A percentile compares a stretch with the other conserved stretches of the same genome.
phyloP scores from a whole-genome alignment of 2,888 invertebrate species.

The Dicycla oo region DNA sequence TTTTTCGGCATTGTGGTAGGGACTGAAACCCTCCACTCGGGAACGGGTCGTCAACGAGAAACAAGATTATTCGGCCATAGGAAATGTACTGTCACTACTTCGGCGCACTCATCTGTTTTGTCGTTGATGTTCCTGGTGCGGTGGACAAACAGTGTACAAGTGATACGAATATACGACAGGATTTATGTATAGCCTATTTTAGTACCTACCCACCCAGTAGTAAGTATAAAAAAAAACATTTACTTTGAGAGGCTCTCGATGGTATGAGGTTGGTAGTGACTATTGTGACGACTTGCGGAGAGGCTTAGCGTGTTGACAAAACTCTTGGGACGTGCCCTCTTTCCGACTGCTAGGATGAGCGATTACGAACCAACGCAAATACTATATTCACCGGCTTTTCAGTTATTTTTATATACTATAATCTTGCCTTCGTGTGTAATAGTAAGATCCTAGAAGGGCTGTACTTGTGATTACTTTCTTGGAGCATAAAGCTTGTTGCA shows the following conservation, averaged over 20 bases:
- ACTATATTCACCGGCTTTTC: constrained; percentile 49
- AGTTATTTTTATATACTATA: constrained; percentile 46
- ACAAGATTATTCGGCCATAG: too few species aligned
- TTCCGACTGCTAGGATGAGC: constrained; percentile 67
- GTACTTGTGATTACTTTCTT: not conserved
- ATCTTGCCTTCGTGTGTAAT: not conserved
- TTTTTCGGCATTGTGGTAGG: not conserved
- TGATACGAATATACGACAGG: not conserved
- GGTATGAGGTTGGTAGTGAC: constrained; percentile 57
- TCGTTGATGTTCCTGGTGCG: too few species aligned
- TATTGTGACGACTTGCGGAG: constrained; percentile 66
- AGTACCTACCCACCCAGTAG: constrained; percentile 7
- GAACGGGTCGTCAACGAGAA: too few species aligned
- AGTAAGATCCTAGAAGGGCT: not conserved
- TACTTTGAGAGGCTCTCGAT: constrained; percentile 48
- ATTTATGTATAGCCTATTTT: not conserved
- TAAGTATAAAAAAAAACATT: constrained; percentile 54
- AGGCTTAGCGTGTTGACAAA: constrained; percentile 77
- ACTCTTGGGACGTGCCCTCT: constrained; percentile 77
- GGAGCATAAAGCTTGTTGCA: not conserved
- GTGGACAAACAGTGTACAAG: too few species aligned
- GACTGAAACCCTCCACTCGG: not conserved
- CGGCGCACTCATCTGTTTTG: too few species aligned
- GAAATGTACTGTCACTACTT: too few species aligned
- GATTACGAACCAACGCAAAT: constrained; percentile 64